Evolutionary conservation across 2,113 vertebrate species (phyloP).

Genomic region (Falco punctatus): DNA sequence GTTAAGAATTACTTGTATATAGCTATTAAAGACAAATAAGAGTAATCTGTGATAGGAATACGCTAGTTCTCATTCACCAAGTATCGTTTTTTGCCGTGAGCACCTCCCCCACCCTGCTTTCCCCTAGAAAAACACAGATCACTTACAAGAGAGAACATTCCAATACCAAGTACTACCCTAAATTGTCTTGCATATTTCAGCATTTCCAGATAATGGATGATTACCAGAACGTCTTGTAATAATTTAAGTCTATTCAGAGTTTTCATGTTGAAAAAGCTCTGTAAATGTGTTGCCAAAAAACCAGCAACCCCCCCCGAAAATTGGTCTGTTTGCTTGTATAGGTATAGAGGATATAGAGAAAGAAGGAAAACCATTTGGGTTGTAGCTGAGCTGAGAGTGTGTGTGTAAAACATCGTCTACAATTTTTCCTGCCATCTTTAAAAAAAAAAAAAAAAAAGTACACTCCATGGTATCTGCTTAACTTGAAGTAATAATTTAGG

Average conservation of each 20-base stretch:
- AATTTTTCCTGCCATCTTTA: not conserved
- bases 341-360: not conserved
- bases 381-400: not conserved
- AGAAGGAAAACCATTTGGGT: not conserved
- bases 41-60: not conserved
- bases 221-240: not conserved
- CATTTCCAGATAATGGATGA: not conserved
- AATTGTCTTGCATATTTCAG: not conserved
- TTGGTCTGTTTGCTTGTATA: not conserved
- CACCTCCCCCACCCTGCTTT: rapidly evolving
- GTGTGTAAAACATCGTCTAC: not conserved
- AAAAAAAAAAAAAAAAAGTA: not conserved
- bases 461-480: not conserved
- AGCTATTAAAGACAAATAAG: not conserved
- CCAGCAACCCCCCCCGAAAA: not conserved
- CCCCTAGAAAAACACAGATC: not conserved
- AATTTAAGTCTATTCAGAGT: not conserved
- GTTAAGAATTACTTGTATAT: not conserved
- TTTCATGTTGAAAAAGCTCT: not conserved
- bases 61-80: not conserved
- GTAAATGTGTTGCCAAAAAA: not conserved
- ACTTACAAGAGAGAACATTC: not conserved
- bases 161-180: not conserved
- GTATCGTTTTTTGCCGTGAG: not conserved
- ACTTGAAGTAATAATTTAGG: not conserved